phyloP scores from a whole-genome alignment of 2,888 invertebrate species.

The Brenthis daphne region DNA sequence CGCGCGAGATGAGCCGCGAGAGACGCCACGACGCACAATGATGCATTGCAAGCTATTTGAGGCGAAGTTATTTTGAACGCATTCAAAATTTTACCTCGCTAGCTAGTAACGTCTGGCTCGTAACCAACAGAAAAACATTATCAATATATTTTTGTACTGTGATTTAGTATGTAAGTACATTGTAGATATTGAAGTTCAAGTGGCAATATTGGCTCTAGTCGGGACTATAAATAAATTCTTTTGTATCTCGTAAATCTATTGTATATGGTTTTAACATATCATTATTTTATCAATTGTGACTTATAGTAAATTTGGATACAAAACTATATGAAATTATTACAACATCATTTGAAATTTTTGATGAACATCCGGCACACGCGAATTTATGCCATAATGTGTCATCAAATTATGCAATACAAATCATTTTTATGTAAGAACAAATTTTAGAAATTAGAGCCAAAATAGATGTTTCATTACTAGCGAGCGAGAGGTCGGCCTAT shows the following conservation, averaged over 20 bases:
- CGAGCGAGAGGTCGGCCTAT: conserved; percentile 47
- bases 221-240: neutral
- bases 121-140: conserved; percentile 46
- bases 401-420: neutral
- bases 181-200: conserved; percentile 21
- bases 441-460: conserved; percentile 6
- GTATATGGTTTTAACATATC: neutral
- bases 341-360: too few species aligned
- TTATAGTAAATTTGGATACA: too few species aligned
- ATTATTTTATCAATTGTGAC: too few species aligned
- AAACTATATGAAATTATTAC: too few species aligned
- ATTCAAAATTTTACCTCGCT: conserved; percentile 50
- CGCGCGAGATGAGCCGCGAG: neutral
- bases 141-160: conserved; percentile 43
- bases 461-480: conserved; percentile 52
- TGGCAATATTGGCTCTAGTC: neutral
- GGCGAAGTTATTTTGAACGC: conserved; percentile 50
- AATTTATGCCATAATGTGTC: too few species aligned
- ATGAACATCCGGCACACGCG: too few species aligned
- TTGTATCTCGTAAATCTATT: neutral
- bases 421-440: neutral
- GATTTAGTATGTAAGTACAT: conserved; percentile 42
- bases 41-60: conserved; percentile 53
- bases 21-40: conserved; percentile 44
- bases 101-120: conserved; percentile 59